Evolutionary conservation across 2,113 vertebrate species (phyloP).

Genomic region (Enhydra lutris): DNA sequence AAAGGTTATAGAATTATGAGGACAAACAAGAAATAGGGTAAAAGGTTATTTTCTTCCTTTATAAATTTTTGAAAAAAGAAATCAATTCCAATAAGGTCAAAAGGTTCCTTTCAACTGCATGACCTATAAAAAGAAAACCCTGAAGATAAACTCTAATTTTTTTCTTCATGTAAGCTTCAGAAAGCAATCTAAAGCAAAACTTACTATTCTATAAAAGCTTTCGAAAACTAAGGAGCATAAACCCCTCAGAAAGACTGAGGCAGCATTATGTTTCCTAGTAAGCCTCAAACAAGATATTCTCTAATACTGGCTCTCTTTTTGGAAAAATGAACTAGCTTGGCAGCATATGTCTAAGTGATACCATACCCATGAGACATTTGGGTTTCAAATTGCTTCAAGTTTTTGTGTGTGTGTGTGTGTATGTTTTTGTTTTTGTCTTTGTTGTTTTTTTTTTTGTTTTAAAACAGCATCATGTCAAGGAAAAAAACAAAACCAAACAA

Average conservation of each 20-base stretch:
- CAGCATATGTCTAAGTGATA: slow-evolving; percentile 1
- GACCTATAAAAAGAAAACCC: slow-evolving; percentile 10
- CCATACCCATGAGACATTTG: background rate
- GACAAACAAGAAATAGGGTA: slow-evolving; percentile 31
- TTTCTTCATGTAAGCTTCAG: background rate
- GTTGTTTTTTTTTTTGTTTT: background rate
- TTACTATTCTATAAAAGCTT: slow-evolving; percentile 30
- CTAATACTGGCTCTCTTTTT: background rate
- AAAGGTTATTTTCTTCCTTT: slow-evolving; percentile 44
- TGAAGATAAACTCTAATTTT: background rate
- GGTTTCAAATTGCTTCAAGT: slow-evolving; percentile 39
- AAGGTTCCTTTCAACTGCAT: slow-evolving; percentile 19
- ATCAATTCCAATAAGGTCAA: slow-evolving; percentile 26
- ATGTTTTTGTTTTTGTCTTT: background rate
- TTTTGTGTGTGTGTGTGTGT: too few species aligned
- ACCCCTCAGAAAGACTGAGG: background rate
- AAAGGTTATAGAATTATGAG: slow-evolving; percentile 57
- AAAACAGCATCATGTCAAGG: background rate
- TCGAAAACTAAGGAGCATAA: background rate
- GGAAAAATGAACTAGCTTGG: background rate
- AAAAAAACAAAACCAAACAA: slow-evolving; percentile 25
- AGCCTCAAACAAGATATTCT: background rate
- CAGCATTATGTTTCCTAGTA: background rate
- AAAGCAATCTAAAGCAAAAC: slow-evolving; percentile 41
- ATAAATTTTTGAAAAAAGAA: slow-evolving; percentile 10